phyloP scores from a whole-genome alignment of 2,888 invertebrate genomes.

The Coremacera marginata region DNA sequence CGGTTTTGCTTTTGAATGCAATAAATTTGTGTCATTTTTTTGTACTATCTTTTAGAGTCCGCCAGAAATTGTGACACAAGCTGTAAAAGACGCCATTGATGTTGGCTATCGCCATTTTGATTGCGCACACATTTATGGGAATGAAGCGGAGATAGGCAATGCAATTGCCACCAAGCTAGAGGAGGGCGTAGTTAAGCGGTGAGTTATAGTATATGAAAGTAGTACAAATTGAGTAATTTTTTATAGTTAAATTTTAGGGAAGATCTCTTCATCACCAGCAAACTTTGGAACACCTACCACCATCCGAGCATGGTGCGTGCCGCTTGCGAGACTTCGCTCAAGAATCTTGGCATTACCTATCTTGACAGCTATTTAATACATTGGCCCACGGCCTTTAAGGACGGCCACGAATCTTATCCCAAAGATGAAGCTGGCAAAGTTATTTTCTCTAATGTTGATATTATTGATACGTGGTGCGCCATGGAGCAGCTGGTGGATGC shows the following conservation, averaged over 20 bases:
- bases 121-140: constrained; percentile 78
- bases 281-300: constrained; percentile 93
- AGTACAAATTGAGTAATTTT: too few species aligned
- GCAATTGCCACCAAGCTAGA: constrained; percentile 76
- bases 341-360: constrained; percentile 80
- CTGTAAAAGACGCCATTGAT: constrained; percentile 81
- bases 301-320: constrained; percentile 79
- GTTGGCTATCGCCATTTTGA: constrained; percentile 86
- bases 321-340: constrained; percentile 76
- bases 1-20: constrained; percentile 9
- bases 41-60: constrained; percentile 69
- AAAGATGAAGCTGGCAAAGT: constrained; percentile 73
- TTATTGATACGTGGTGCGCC: constrained; percentile 80
- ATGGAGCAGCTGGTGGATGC: constrained; percentile 79
- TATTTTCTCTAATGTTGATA: constrained; percentile 76
- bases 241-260: constrained; percentile 69
- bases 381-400: constrained; percentile 90
- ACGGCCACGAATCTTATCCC: constrained; percentile 76
- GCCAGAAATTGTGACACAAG: constrained; percentile 77
- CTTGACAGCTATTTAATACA: constrained; percentile 91
- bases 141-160: constrained; percentile 81
- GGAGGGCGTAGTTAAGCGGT: constrained; percentile 78
- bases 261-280: constrained; percentile 81
- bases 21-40: constrained; percentile 44
- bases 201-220: background rate